Evolutionary conservation across 2,113 vertebrate species (phyloP).

Genomic region (Glaucomys volans): DNA sequence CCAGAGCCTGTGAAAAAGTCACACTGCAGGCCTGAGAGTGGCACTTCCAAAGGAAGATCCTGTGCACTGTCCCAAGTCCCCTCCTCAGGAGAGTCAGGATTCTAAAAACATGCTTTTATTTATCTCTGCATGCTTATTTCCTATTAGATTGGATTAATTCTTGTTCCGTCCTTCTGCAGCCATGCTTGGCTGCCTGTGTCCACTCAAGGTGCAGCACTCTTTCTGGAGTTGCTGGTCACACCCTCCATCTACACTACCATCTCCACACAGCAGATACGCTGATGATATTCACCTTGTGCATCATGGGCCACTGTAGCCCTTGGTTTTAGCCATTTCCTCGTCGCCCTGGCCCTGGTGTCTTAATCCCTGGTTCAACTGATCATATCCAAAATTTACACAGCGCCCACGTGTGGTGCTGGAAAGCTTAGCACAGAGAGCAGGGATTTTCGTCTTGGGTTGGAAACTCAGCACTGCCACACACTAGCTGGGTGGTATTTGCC

Average conservation of each 20-base stretch:
- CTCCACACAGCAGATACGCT: neutral
- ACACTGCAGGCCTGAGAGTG: neutral
- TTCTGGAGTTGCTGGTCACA: neutral
- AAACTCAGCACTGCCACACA: neutral
- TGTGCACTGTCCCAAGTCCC: neutral
- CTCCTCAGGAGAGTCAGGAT: too few species aligned
- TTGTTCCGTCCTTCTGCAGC: neutral
- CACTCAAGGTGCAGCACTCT: neutral
- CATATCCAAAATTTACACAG: accelerated
- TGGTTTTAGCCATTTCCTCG: neutral
- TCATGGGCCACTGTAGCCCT: neutral
- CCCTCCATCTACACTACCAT: neutral
- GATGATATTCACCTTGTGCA: neutral
- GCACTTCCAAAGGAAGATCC: neutral
- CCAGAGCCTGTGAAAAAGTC: neutral
- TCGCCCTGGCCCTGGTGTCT: neutral
- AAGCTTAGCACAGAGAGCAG: neutral
- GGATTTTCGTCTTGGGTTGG: neutral
- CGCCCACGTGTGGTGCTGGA: too few species aligned
- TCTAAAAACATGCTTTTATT: neutral
- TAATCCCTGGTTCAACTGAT: neutral
- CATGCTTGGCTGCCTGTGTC: accelerated
- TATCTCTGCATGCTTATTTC: neutral
- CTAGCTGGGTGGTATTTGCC: neutral
- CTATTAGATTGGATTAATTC: neutral